Evolutionary conservation across 2,888 invertebrate species (phyloP), one percentile per base, ranked within the genome.

Genomic region (Myopa tessellatipennis): DNA sequence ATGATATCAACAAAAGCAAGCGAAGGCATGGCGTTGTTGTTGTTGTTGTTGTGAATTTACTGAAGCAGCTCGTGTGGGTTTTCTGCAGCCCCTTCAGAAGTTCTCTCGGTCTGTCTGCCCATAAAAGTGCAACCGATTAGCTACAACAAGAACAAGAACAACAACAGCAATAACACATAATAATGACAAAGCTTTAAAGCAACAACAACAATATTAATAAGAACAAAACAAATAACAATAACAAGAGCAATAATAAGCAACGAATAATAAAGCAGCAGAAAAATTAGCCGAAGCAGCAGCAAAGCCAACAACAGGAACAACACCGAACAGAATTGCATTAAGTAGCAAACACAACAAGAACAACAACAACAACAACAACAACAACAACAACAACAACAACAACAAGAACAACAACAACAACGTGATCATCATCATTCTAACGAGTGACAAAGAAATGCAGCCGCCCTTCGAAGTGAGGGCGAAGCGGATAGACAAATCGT

Each of bases 31-130:
- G 36, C 70, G 26, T 12, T 10, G 6, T 45, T 26, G 4, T 72
- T 63, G 38, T 73, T 73, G 1, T 61, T 73, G 14, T 71, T 61
- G 55, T 72, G 61, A 73, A 63, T 61, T 73, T 34, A 63, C 73
- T 73, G 73, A 73, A 63, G 61, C 73, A 45, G 3, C 10, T 6
- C 58, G 16, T 6, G 36, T 63, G 14, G 14, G 60, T 36, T 40
- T 38, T 60, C n/a, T 72, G 55, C 58, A n/a, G n/a, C 60, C 60
- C 2, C 38, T 36, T 71, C 58, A 58, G 36, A 50, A 68, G 14
- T 40, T 38, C 5, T 40, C 8, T 60, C n/a, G 14, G n/a, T 40
- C 38, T 26, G 16, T 12, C 12, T 36, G n/a, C 36, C n/a, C 18
- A 50, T 45, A 26, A 14, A 71, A 26, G 16, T 71, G 26, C 73